Conservation (phyloP, 64 coral and sea anemone species). For the Porites lutea region DNA sequence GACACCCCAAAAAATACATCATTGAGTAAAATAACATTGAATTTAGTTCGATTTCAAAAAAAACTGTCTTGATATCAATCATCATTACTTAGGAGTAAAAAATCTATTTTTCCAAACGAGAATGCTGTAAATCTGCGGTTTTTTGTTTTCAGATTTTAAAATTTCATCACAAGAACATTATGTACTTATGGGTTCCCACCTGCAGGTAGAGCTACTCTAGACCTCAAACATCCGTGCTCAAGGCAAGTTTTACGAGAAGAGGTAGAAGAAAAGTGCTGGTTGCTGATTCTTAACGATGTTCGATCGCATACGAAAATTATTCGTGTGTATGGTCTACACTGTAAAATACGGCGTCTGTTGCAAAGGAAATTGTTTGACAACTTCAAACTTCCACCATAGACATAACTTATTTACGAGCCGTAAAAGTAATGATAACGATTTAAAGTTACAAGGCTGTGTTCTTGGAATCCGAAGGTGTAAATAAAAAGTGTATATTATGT, state of each 20-base stretch:
- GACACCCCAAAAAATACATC: too few species aligned
- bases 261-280: background rate
- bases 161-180: constrained; percentile 39
- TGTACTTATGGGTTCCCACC: constrained; percentile 5
- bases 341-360: background rate
- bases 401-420: constrained; percentile 28
- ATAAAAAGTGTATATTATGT: background rate
- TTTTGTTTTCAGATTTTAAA: constrained; percentile 41
- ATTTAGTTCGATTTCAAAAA: too few species aligned
- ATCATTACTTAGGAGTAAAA: background rate
- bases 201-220: background rate
- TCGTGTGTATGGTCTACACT: background rate
- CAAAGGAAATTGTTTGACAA: background rate
- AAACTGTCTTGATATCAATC: background rate
- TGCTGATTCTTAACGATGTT: background rate
- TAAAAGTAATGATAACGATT: background rate
- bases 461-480: constrained; percentile 1
- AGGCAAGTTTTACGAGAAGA: background rate
- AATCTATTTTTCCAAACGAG: background rate
- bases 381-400: background rate
- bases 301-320: background rate
- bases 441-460: background rate
- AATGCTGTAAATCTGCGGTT: background rate
- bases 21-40: too few species aligned
- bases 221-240: background rate